Conservation (phyloP, 2,888 invertebrate species). For the Dorcus hopei region DNA sequence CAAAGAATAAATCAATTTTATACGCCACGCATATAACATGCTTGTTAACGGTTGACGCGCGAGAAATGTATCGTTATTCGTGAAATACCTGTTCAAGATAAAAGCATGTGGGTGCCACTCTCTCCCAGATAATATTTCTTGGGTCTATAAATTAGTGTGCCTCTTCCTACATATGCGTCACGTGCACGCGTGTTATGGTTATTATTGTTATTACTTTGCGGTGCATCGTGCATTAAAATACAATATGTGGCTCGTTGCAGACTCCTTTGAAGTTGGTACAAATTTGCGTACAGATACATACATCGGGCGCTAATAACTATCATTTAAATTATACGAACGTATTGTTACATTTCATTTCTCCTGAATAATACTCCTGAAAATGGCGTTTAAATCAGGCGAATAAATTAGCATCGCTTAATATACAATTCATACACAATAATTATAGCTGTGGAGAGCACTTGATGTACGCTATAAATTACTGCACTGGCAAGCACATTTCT, state of each 20-base stretch:
- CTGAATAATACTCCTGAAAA: background rate
- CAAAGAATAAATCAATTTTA: conserved; percentile 1
- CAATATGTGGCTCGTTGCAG: background rate
- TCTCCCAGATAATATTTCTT: background rate
- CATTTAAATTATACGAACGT: background rate
- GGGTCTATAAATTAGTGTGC: background rate
- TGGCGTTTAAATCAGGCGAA: no score
- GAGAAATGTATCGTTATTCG: background rate
- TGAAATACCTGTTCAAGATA: background rate
- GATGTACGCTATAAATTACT: no score
- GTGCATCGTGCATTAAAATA: background rate
- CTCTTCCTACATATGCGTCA: background rate
- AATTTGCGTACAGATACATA: background rate
- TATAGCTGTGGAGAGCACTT: no score
- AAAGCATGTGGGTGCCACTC: background rate
- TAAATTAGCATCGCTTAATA: no score
- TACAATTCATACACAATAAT: no score
- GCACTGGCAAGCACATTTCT: no score
- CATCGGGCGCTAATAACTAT: background rate
- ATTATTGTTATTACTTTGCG: background rate
- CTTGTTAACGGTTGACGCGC: background rate
- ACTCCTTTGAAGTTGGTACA: background rate
- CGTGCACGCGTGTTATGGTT: background rate
- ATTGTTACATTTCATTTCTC: background rate
- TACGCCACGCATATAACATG: background rate